Evolutionary conservation across 1,140 invertebrate genomes (phyloP).

Genomic region (Drosophila murphyi): DNA sequence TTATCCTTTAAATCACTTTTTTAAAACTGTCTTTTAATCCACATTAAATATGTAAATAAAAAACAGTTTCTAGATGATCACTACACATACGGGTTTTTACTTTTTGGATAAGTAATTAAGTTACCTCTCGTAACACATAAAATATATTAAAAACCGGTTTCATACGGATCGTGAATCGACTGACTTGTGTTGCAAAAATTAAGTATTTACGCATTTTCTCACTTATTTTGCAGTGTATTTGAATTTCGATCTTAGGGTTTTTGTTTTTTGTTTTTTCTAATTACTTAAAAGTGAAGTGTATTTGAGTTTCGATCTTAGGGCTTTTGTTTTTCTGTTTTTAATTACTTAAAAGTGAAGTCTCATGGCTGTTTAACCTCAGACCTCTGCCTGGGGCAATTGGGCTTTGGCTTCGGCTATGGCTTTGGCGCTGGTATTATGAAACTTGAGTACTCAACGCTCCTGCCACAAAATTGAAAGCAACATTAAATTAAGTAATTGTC

Average conservation of each 20-base stretch:
- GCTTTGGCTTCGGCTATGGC: slow-evolving; percentile 29
- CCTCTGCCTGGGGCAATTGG: slow-evolving; percentile 47
- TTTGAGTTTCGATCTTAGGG: slow-evolving; percentile 3
- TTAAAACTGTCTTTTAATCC: no score
- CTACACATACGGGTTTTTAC: no score
- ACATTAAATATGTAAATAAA: no score
- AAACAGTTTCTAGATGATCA: no score
- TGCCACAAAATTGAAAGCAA: slow-evolving; percentile 46
- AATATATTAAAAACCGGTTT: no score
- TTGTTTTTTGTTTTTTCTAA: slow-evolving; percentile 60
- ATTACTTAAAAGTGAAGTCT: slow-evolving; percentile 76
- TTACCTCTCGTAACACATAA: no score
- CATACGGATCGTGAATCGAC: no score
- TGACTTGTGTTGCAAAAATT: no score
- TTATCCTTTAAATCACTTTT: no score
- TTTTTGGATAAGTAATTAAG: no score
- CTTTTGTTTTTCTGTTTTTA: slow-evolving; percentile 57
- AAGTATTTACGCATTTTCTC: neutral
- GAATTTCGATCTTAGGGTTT: neutral
- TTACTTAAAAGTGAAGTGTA: slow-evolving; percentile 65
- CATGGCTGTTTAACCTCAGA: slow-evolving; percentile 80
- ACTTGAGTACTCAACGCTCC: slow-evolving; percentile 32
- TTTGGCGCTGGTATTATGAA: slow-evolving; percentile 43
- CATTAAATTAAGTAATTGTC: slow-evolving; percentile 81
- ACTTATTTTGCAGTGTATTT: slow-evolving; percentile 4